A percentile compares a stretch with the other conserved stretches of the same genome.
Conservation (phyloP, 2,797 vertebrate species). For the Crocidura indochinensis region DNA sequence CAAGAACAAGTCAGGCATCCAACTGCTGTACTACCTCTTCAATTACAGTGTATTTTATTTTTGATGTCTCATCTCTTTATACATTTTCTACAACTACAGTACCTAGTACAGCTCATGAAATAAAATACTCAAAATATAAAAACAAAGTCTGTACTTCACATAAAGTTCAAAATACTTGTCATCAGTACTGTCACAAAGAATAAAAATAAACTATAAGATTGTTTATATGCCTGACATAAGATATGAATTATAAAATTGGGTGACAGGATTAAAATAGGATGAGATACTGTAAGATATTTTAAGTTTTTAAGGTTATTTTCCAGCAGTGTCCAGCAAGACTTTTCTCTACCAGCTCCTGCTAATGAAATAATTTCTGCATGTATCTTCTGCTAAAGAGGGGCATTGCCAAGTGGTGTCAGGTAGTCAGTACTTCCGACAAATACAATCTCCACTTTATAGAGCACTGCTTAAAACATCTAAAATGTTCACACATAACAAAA, state of each 20-base stretch:
- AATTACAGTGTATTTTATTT: not conserved
- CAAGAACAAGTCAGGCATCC: not conserved
- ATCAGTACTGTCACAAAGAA: not conserved
- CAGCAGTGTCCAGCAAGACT: not conserved
- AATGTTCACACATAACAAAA: not conserved
- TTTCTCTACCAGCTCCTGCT: not conserved
- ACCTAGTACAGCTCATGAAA: not conserved
- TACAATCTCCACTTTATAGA: constrained; percentile 44
- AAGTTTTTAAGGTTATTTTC: not conserved
- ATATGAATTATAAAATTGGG: constrained; percentile 18
- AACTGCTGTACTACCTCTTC: no score
- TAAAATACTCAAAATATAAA: not conserved
- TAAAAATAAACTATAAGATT: constrained; percentile 26
- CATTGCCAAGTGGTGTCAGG: not conserved
- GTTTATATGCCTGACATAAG: not conserved
- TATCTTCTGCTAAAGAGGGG: rapidly evolving
- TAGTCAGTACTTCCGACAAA: constrained; percentile 33
- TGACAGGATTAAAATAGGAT: constrained; percentile 4
- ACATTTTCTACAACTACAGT: constrained; percentile 23
- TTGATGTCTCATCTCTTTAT: not conserved
- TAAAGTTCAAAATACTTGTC: not conserved
- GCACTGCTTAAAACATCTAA: not conserved
- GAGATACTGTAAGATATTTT: not conserved
- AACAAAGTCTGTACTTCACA: not conserved
- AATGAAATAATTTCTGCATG: not conserved